Evolutionary conservation across 2,888 invertebrate genomes (phyloP).

Genomic region (Diploptera punctata): DNA sequence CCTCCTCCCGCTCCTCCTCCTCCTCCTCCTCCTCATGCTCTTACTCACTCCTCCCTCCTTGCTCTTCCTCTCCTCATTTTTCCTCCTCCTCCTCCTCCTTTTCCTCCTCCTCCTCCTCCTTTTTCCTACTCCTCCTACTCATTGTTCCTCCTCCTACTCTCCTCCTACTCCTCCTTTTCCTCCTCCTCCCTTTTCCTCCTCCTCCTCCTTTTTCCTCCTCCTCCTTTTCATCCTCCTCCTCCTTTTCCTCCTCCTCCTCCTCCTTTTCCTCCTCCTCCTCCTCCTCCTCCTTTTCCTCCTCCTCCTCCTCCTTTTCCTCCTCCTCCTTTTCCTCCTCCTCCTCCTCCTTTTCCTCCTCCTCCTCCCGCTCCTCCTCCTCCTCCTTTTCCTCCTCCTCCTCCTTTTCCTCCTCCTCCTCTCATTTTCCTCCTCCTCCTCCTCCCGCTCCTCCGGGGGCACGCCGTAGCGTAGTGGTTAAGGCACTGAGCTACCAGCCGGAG

Average conservation of each 20-base stretch:
- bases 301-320: not conserved
- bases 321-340: not conserved
- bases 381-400: not conserved
- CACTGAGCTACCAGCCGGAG: too few species aligned
- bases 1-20: not conserved
- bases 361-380: not conserved
- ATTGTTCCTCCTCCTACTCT: not conserved
- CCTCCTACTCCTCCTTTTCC: not conserved
- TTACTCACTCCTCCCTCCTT: not conserved
- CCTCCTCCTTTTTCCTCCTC: not conserved
- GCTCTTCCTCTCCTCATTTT: not conserved
- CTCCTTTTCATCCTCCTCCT: not conserved
- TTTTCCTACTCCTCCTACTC: not conserved
- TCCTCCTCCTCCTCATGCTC: not conserved
- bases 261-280: not conserved
- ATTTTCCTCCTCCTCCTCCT: too few species aligned
- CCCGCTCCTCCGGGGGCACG: too few species aligned
- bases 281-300: not conserved
- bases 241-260: not conserved
- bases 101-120: not conserved
- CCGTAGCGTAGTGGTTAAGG: too few species aligned
- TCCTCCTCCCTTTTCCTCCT: not conserved
- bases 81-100: not conserved
- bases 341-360: not conserved
- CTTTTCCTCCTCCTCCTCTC: too few species aligned